A percentile compares a stretch with the other conserved stretches of the same genome.
phyloP scores from a whole-genome alignment of 2,797 vertebrate genomes.

The Rhadinocentrus ornatus region DNA sequence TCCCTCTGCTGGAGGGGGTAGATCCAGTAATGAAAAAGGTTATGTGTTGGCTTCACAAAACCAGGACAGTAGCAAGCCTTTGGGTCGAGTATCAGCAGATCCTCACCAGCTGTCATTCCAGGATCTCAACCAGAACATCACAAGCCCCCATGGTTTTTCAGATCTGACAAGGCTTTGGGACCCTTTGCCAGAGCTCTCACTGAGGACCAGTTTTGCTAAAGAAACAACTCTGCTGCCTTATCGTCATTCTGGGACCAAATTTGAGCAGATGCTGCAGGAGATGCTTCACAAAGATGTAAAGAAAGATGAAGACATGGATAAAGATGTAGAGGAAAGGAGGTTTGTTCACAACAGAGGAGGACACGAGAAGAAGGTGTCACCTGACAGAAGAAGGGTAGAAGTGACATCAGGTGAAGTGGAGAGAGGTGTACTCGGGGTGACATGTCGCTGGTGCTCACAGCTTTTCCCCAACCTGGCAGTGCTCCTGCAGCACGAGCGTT shows the following conservation, averaged over 20 bases:
- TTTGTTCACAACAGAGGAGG: slow-evolving; percentile 51
- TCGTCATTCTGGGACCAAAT: slow-evolving; percentile 76
- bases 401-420: slow-evolving; percentile 47
- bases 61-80: slow-evolving; percentile 46
- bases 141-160: slow-evolving; percentile 39
- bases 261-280: slow-evolving; percentile 83
- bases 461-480: slow-evolving; percentile 78
- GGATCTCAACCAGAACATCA: slow-evolving; percentile 48
- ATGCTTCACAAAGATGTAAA: slow-evolving; percentile 79
- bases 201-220: slow-evolving; percentile 74
- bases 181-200: slow-evolving; percentile 66
- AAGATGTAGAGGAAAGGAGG: slow-evolving; percentile 45
- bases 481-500: slow-evolving; percentile 81
- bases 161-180: slow-evolving; percentile 74
- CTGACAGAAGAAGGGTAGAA: slow-evolving; percentile 43
- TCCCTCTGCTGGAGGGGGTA: slow-evolving; percentile 71
- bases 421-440: slow-evolving; percentile 47
- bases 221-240: slow-evolving; percentile 77
- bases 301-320: slow-evolving; percentile 57
- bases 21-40: slow-evolving; percentile 65
- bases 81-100: slow-evolving; percentile 41
- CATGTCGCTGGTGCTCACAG: slow-evolving; percentile 80
- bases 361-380: slow-evolving; percentile 52
- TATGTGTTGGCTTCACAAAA: slow-evolving; percentile 58
- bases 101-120: slow-evolving; percentile 56